These are phyloP conservation scores for Apus apus DNA, from an alignment of 2,113 vertebrate genomes.

Conservation along the genomic window DNA sequence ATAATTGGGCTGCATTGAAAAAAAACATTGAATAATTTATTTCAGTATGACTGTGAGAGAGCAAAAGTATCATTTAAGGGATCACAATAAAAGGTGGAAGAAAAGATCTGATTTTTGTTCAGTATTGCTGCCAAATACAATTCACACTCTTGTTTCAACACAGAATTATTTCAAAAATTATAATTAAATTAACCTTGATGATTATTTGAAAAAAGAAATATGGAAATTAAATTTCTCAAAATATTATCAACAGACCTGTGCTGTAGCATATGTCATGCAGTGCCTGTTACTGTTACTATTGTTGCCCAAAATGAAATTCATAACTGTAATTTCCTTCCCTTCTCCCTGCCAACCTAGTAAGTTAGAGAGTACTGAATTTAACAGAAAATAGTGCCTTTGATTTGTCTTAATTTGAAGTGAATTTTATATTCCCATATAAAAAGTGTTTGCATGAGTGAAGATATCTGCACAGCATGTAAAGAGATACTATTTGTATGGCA, in stretches of 20 bases:
- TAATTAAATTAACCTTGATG: slow-evolving; percentile 47
- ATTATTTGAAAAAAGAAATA: neutral
- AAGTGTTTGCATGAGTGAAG: neutral
- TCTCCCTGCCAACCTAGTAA: neutral
- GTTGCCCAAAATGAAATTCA: neutral
- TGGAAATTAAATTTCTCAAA: slow-evolving; percentile 20
- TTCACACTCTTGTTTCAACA: slow-evolving; percentile 55
- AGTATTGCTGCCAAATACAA: slow-evolving; percentile 39
- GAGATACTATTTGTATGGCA: neutral
- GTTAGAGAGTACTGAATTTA: neutral
- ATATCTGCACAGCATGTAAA: neutral
- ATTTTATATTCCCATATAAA: neutral
- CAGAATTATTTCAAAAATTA: slow-evolving; percentile 32
- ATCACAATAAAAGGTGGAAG: neutral
- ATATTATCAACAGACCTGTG: neutral
- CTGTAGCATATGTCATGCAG: neutral
- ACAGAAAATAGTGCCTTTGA: neutral
- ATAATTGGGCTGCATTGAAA: neutral
- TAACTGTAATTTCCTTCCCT: neutral
- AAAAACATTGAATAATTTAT: slow-evolving; percentile 38
- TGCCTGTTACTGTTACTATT: neutral
- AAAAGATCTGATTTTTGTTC: neutral
- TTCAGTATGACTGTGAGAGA: neutral
- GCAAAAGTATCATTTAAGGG: slow-evolving; percentile 15
- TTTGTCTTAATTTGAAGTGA: neutral